Evolutionary conservation across 2,113 vertebrate genomes (phyloP), one percentile per base, ranked within the genome.

Genomic region (Bostrychus sinensis): DNA sequence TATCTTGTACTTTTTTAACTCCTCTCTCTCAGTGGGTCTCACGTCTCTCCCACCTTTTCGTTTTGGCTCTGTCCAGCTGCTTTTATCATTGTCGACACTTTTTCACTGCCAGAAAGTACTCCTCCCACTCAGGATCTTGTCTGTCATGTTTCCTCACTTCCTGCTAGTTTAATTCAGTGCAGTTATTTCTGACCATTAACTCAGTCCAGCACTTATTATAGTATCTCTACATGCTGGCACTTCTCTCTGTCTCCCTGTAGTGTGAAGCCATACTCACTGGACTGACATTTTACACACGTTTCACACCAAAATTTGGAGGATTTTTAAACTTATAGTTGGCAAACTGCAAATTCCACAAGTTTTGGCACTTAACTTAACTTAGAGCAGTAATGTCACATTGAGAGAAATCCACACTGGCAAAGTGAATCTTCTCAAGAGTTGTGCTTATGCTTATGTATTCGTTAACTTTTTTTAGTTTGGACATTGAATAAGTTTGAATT

Each of bases 1-100:
- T 78, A 84, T 81, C 71, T 79, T 5, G 0, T 66, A 16, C 42
- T 48, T 72, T 64, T 72, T 75, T 65, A 65, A 56, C 42, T 53
- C 38, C 12, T 60, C 41, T 48, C 50, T 10, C 11, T 64, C 43
- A 50, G 22, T 73, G 43, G 63, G 73, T 64, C 77, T 72, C 67
- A 10, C 62, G 56, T 61, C 65, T 75, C 34, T 63, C 32, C 59
- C 45, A 57, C 43, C 37, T 70, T 71, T 79, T 80, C 55, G 56
- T 75, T 83, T 66, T 32, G 46, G 36, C 20, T 70, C 50, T 60
- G 66, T 66, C 57, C 70, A 62, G 25, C 32, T 56, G 59, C 51
- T 56, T 62, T 74, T 37, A 73, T 81, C 66, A 12, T 55, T 65
- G 28, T 70, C 5, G 2, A 63, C 55, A 42, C 76, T 66, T 37